phyloP scores from a whole-genome alignment of 2,797 vertebrate species.

The Squalus acanthias region DNA sequence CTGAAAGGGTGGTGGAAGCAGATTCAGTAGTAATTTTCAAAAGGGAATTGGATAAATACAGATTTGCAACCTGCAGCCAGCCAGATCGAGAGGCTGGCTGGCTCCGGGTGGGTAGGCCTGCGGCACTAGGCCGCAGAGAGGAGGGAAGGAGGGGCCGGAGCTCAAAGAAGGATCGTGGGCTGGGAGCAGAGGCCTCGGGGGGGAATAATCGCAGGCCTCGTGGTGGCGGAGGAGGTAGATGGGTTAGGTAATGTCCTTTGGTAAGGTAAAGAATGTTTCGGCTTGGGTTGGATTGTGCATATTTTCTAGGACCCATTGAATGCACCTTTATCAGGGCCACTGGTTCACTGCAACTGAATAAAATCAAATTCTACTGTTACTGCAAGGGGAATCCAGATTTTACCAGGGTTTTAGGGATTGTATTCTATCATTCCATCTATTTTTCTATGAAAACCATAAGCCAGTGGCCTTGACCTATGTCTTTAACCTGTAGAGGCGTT shows the following conservation, averaged over 20 bases:
- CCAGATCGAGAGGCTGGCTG: too few species aligned
- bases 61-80: too few species aligned
- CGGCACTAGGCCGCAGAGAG: too few species aligned
- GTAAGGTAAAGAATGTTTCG: background rate
- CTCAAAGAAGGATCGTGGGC: too few species aligned
- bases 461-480: background rate
- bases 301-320: background rate
- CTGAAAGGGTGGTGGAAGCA: background rate
- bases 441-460: background rate
- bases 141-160: too few species aligned
- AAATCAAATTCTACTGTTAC: background rate
- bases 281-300: background rate
- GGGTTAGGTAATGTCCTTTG: background rate
- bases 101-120: too few species aligned
- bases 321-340: background rate
- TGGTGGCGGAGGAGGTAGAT: too few species aligned
- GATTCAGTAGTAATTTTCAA: background rate
- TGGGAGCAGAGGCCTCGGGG: too few species aligned
- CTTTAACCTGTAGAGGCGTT: background rate
- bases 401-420: background rate
- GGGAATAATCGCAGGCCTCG: too few species aligned
- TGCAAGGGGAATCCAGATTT: background rate
- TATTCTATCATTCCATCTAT: background rate
- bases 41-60: background rate
- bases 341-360: background rate